Percentiles rank a stretch among this genome's conserved stretches.
These are phyloP conservation scores for Hucho hucho DNA, from an alignment of 2,113 vertebrate species.

Conservation along the genomic window DNA sequence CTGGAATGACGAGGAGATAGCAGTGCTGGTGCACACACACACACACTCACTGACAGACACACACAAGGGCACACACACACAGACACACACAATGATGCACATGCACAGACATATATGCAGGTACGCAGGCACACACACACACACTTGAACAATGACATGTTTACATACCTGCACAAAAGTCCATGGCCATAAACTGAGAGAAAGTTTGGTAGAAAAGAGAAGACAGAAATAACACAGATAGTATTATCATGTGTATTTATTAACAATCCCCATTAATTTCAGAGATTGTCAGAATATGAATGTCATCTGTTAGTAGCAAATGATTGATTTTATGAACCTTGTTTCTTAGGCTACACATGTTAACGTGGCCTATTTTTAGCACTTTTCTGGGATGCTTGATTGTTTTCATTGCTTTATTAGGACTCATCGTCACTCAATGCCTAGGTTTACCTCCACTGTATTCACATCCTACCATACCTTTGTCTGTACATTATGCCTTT, in stretches of 20 bases:
- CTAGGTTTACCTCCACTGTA: too few species aligned
- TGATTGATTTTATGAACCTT: too few species aligned
- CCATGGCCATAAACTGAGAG: neutral
- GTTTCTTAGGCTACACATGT: too few species aligned
- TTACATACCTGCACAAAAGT: conserved; percentile 12
- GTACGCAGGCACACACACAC: neutral
- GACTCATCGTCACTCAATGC: too few species aligned
- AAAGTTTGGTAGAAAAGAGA: neutral
- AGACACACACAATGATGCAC: neutral
- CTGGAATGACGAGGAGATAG: conserved; percentile 76
- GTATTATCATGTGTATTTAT: conserved; percentile 30
- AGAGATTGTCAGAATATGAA: too few species aligned
- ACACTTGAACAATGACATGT: neutral
- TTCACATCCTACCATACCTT: too few species aligned
- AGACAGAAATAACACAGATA: conserved; percentile 7
- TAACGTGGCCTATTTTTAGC: too few species aligned
- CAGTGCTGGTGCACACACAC: conserved; percentile 19
- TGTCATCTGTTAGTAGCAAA: too few species aligned
- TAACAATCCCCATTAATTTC: too few species aligned
- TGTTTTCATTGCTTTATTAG: too few species aligned
- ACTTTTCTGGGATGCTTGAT: too few species aligned
- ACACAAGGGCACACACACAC: conserved; percentile 9
- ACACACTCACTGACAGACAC: conserved; percentile 9
- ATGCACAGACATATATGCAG: neutral
- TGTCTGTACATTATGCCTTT: too few species aligned